A percentile compares a stretch with the other conserved stretches of the same genome.
These are phyloP conservation scores for Erebia ligea DNA, from an alignment of 2,888 invertebrate species.

Conservation along the genomic window DNA sequence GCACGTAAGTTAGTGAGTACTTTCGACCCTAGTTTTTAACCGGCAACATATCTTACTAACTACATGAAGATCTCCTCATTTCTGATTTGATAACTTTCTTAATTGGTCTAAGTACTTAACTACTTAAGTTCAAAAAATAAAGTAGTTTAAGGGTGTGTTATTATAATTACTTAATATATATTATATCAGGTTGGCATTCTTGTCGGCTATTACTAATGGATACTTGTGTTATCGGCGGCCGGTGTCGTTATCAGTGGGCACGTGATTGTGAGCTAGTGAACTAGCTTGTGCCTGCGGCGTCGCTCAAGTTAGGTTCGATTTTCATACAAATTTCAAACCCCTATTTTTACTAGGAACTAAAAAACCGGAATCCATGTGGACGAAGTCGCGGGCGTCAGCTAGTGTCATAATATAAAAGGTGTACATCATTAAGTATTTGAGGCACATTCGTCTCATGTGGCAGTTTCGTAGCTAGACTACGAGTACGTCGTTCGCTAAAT, in stretches of 20 bases:
- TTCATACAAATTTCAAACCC: no score
- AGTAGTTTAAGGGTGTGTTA: background rate
- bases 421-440: background rate
- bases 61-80: no score
- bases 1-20: no score
- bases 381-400: no score
- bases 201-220: conserved; percentile 7
- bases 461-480: background rate
- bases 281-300: background rate
- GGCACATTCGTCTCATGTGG: conserved; percentile 6
- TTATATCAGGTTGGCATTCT: conserved; percentile 1
- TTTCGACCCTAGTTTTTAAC: no score
- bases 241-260: conserved; percentile 5
- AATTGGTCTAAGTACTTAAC: no score
- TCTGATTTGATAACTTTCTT: no score
- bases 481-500: conserved; percentile 26
- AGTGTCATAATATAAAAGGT: background rate
- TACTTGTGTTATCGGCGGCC: conserved; percentile 6
- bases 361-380: no score
- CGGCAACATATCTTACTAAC: no score
- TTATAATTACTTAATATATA: background rate
- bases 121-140: no score
- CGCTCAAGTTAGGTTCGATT: background rate
- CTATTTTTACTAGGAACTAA: no score
- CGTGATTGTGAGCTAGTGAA: background rate